Conservation (phyloP, 2,113 vertebrate genomes). For the Xenus cinereus region DNA sequence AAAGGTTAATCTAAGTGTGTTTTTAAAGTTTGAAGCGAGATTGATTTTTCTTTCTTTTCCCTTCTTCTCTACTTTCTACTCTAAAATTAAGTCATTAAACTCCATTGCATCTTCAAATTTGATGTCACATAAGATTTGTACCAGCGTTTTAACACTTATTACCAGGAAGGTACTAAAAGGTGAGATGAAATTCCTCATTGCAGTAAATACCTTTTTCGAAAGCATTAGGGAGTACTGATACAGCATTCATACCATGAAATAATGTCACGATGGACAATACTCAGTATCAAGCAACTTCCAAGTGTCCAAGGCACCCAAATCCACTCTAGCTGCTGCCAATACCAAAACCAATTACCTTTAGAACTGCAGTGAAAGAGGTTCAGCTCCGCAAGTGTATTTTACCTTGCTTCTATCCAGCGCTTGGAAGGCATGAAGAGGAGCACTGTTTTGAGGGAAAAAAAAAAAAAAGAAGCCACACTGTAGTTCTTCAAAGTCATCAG, state of each 20-base stretch:
- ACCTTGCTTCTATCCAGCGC: constrained; percentile 71
- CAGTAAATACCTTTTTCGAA: not conserved
- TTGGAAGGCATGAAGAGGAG: constrained; percentile 28
- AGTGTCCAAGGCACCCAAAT: not conserved
- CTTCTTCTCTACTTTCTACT: not conserved
- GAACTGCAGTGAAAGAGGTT: constrained; percentile 56
- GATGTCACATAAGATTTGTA: not conserved
- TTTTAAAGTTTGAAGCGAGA: not conserved
- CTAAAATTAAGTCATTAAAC: not conserved
- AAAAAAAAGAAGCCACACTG: not conserved
- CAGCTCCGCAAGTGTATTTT: constrained; percentile 57
- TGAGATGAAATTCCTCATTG: not conserved
- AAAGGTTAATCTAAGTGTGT: not conserved
- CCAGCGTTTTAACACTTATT: not conserved
- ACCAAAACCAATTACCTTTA: constrained; percentile 59
- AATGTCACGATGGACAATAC: not conserved
- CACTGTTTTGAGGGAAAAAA: not conserved
- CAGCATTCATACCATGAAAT: not conserved
- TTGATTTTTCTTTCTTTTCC: not conserved
- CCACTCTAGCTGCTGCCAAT: not conserved
- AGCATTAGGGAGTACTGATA: not conserved
- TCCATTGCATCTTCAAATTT: not conserved
- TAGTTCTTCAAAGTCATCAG: not conserved
- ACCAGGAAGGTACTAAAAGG: not conserved
- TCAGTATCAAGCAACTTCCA: not conserved